Percentiles rank a stretch among this genome's conserved stretches.
These are phyloP conservation scores for Sylvia borin DNA, from an alignment of 2,797 vertebrate species.

Conservation along the genomic window DNA sequence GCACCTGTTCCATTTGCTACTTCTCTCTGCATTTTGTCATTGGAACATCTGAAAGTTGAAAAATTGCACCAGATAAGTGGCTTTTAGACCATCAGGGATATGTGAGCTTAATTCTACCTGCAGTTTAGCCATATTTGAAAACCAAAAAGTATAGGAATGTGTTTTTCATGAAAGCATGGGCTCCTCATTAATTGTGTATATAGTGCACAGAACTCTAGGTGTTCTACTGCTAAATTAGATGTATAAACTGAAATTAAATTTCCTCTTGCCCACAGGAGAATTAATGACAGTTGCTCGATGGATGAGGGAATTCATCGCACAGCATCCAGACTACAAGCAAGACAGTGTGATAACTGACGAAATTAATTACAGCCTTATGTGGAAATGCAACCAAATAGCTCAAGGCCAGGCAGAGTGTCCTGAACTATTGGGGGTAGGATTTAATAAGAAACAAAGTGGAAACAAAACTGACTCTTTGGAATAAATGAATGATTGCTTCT, in stretches of 20 bases:
- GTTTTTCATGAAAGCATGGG: background rate
- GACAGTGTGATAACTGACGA: constrained; percentile 93
- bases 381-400: constrained; percentile 89
- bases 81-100: background rate
- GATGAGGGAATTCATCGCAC: constrained; percentile 93
- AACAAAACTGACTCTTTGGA: constrained; percentile 69
- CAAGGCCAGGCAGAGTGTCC: constrained; percentile 89
- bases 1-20: background rate
- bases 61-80: accelerated
- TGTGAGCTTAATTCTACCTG: background rate
- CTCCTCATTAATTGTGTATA: background rate
- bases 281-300: constrained; percentile 96
- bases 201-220: background rate
- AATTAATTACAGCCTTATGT: constrained; percentile 93
- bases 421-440: constrained; percentile 88
- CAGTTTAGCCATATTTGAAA: background rate
- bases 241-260: background rate
- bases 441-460: constrained; percentile 85
- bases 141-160: background rate
- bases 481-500: constrained; percentile 32
- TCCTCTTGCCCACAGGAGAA: constrained; percentile 80
- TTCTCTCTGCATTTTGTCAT: background rate
- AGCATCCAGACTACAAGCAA: constrained; percentile 93
- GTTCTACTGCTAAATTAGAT: background rate
- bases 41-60: background rate